Evolutionary conservation across 2,888 invertebrate genomes (phyloP), one percentile per base, ranked within the genome.

Genomic region (Eurytoma adleriae): DNA sequence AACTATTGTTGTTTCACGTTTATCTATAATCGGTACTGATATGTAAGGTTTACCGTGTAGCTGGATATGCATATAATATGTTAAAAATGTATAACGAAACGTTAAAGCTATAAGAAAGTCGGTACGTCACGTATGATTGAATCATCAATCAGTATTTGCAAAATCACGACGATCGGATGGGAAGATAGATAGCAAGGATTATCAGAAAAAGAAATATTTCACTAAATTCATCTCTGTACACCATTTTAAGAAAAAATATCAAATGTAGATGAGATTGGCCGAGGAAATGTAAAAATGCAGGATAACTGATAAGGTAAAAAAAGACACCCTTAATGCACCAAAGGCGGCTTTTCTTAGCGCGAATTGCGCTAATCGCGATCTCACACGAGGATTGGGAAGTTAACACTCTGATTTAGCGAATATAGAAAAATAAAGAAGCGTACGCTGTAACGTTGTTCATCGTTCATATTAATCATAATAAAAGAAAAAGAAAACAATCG

Each of bases 1-100:
- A 84, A 84, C 68, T 83, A 80, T 67, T 80, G 78, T 81, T 83
- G 78, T 83, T 84, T 83, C 78, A 78, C 67, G 70, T 83, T 83
- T 82, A 75, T 83, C 80, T 82, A 79, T 71, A 76, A 73, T 82
- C 67, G 71, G 74, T 80, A 75, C 69, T 79, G 66, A 69, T 75
- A 24, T 74, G 61, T 61, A 27, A 72, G 54, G 66, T 83, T 72
- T 83, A 79, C 78, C 81, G 54, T 67, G 66, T 81, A 81, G 56
- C 80, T 68, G 62, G 59, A 68, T 74, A 73, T 82, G 70, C 78
- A 80, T 82, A 79, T 82, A 75, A 81, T 83, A 82, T 70, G 80
- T 73, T 69, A 81, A 75, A 83, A 77, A 83, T 40, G 10, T 82
- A 83, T 76, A 76, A 82, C 62, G 71, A 80, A 79, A 76, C 72